Percentiles rank a stretch among this genome's conserved stretches.
Evolutionary conservation across 1,140 invertebrate species (phyloP).

Genomic region (Maconellicoccus hirsutus): DNA sequence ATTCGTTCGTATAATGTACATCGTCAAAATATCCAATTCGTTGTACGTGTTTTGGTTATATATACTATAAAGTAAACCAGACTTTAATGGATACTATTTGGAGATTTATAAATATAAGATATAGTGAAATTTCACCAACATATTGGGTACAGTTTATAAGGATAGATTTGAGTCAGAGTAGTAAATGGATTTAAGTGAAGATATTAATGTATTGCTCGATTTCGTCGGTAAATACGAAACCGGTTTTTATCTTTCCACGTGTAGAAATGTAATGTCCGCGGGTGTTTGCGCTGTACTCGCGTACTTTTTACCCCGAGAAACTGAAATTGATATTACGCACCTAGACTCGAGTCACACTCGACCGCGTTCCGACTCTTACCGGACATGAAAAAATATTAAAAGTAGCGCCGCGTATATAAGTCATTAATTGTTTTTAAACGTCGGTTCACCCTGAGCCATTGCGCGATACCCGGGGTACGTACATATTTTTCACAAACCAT

Average conservation of each 20-base stretch:
- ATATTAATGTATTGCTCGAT: not conserved
- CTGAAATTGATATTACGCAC: conserved; percentile 3
- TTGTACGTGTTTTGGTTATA: no score
- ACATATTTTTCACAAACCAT: not conserved
- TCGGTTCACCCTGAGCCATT: no score
- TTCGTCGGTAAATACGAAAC: not conserved
- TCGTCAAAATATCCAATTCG: no score
- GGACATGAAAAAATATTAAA: not conserved
- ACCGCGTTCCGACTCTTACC: not conserved
- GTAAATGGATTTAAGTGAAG: not conserved
- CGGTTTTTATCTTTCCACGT: conserved; percentile 3
- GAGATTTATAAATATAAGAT: no score
- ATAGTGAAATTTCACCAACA: no score
- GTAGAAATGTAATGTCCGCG: not conserved
- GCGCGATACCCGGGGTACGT: no score
- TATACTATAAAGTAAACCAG: no score
- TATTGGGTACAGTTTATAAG: not conserved
- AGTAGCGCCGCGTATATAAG: not conserved
- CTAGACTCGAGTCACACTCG: not conserved
- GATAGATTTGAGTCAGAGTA: not conserved
- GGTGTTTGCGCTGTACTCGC: conserved; percentile 1
- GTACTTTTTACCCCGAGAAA: conserved; percentile 3
- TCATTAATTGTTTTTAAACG: no score
- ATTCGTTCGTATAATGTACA: no score
- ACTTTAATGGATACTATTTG: no score